A percentile compares a stretch with the other conserved stretches of the same genome.
These are phyloP conservation scores for Malacosoma neustria DNA, from an alignment of 2,888 invertebrate genomes.

Conservation along the genomic window DNA sequence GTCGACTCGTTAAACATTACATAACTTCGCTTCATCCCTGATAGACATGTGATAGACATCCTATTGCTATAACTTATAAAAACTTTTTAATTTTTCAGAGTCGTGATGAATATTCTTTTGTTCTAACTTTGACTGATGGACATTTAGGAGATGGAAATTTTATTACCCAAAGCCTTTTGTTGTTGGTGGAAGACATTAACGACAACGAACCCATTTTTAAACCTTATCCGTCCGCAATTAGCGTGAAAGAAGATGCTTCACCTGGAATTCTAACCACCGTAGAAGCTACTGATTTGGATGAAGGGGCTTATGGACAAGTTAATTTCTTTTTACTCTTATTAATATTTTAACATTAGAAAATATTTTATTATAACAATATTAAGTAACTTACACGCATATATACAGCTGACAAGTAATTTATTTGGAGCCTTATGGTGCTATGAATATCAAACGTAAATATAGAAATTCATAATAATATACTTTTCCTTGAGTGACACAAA, in stretches of 20 bases:
- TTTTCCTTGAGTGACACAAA: no score
- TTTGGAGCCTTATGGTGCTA: no score
- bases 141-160: slow-evolving; percentile 90
- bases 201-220: slow-evolving; percentile 93
- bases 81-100: slow-evolving; percentile 70
- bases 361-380: slow-evolving; percentile 4
- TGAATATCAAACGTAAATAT: no score
- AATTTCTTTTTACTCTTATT: slow-evolving; percentile 3
- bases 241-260: slow-evolving; percentile 84
- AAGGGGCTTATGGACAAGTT: slow-evolving; percentile 93
- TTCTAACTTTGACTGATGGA: slow-evolving; percentile 91
- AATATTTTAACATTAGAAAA: neutral
- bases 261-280: slow-evolving; percentile 85
- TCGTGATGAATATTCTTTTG: slow-evolving; percentile 91
- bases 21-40: no score
- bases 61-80: no score
- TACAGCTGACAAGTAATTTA: no score
- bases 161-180: slow-evolving; percentile 90
- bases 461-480: no score
- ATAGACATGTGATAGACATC: no score
- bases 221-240: slow-evolving; percentile 88
- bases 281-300: slow-evolving; percentile 92
- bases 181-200: slow-evolving; percentile 93
- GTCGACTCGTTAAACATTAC: no score
- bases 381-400: no score